Percentiles rank a stretch among this genome's conserved stretches.
Evolutionary conservation across 2,888 invertebrate genomes (phyloP).

Genomic region (Subacronicta megacephala): DNA sequence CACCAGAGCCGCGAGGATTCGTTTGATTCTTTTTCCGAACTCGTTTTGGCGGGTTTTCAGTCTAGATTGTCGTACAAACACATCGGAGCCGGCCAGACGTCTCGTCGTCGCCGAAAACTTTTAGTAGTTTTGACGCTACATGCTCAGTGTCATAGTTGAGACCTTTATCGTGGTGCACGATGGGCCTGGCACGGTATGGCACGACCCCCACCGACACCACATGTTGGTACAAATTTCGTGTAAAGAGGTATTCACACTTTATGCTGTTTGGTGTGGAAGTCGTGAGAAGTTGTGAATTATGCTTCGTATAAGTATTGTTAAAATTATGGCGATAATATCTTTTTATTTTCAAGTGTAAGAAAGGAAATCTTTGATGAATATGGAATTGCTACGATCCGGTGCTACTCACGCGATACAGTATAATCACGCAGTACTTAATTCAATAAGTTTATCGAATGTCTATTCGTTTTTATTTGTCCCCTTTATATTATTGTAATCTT

Average conservation of each 20-base stretch:
- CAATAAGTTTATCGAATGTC: no score
- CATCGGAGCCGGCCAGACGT: slow-evolving; percentile 64
- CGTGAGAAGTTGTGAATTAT: no score
- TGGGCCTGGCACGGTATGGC: slow-evolving; percentile 86
- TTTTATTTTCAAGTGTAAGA: no score
- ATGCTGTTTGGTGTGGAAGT: slow-evolving; percentile 2
- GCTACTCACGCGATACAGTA: no score
- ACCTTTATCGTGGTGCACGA: slow-evolving; percentile 77
- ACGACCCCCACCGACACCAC: slow-evolving; percentile 82
- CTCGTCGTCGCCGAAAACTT: slow-evolving; percentile 74
- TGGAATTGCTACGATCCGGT: no score
- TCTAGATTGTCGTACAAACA: slow-evolving; percentile 48
- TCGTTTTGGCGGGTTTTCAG: slow-evolving; percentile 70
- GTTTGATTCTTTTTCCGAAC: slow-evolving; percentile 57
- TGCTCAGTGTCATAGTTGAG: slow-evolving; percentile 83
- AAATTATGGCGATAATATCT: no score
- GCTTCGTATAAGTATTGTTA: no score
- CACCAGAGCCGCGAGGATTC: slow-evolving; percentile 68
- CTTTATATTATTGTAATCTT: no score
- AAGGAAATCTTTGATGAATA: no score
- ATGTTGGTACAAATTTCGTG: slow-evolving; percentile 73
- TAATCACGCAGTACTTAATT: no score
- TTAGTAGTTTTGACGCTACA: slow-evolving; percentile 85
- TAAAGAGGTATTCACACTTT: slow-evolving; percentile 75
- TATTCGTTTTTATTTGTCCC: no score